These are phyloP conservation scores for Hyperoplus immaculatus DNA, from an alignment of 2,797 vertebrate genomes.

Conservation along the genomic window DNA sequence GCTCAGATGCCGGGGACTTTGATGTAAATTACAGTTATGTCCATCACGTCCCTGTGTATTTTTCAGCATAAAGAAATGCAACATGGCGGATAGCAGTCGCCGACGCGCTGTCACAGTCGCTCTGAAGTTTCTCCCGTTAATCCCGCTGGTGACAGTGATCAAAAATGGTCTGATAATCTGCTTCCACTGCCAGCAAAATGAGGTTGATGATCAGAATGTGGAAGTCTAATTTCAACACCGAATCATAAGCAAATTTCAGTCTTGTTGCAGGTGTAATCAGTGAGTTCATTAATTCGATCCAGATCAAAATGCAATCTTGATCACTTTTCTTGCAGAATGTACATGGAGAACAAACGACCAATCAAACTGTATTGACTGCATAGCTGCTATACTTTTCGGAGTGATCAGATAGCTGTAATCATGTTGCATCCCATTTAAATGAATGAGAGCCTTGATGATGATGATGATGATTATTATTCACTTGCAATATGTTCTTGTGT, in stretches of 20 bases:
- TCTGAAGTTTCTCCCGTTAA: constrained; percentile 14
- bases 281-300: constrained; percentile 20
- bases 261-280: constrained; percentile 25
- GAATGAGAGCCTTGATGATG: constrained; percentile 15
- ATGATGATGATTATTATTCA: constrained; percentile 12
- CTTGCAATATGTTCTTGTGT: not conserved
- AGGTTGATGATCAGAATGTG: constrained; percentile 17
- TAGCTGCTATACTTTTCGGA: not conserved
- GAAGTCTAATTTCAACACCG: constrained; percentile 17
- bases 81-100: not conserved
- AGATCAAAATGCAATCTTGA: constrained; percentile 2
- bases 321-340: constrained; percentile 5
- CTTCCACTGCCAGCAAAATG: constrained; percentile 9
- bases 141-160: constrained; percentile 31
- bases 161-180: constrained; percentile 24
- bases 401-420: constrained; percentile 2
- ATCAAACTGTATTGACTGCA: not conserved
- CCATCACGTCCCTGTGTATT: constrained; percentile 1
- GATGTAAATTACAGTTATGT: constrained; percentile 19
- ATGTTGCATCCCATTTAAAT: not conserved
- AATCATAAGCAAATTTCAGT: constrained; percentile 21
- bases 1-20: constrained; percentile 19
- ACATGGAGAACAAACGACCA: constrained; percentile 13
- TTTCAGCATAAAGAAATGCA: constrained; percentile 22
- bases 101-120: constrained; percentile 9